A percentile compares a stretch with the other conserved stretches of the same genome.
Conservation (phyloP, 2,797 vertebrate species). For the Pseudochromis fuscus region DNA sequence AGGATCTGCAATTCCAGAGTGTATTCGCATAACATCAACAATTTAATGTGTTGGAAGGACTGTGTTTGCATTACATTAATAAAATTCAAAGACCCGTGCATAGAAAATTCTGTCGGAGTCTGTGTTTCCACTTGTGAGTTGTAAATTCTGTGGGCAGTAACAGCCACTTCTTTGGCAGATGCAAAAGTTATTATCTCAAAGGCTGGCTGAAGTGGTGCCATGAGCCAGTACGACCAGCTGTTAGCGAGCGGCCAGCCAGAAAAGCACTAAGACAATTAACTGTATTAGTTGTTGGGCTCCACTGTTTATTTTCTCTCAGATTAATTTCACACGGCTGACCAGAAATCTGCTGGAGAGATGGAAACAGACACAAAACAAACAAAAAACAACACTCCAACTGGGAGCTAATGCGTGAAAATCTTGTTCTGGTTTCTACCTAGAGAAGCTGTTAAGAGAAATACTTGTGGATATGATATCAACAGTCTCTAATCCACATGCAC, state of each 20-base stretch:
- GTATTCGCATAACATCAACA: constrained; percentile 99
- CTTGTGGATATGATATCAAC: constrained; percentile 53
- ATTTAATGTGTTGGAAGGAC: constrained; percentile 99
- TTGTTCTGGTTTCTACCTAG: constrained; percentile 38
- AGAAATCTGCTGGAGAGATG: constrained; percentile 71
- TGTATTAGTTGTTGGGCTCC: constrained; percentile 93
- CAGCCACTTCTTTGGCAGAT: constrained; percentile 93
- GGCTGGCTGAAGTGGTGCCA: constrained; percentile 94
- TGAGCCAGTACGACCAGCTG: constrained; percentile 98
- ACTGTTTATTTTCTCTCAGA: constrained; percentile 92
- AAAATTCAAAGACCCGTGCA: constrained; percentile 99
- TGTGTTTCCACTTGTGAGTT: constrained; percentile 98
- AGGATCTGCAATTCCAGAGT: constrained; percentile 99
- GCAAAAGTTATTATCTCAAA: constrained; percentile 99
- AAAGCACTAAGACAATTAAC: constrained; percentile 94
- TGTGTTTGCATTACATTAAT: constrained; percentile 99
- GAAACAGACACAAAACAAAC: constrained; percentile 64
- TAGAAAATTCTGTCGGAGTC: constrained; percentile 98
- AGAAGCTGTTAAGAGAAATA: constrained; percentile 55
- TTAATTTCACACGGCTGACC: constrained; percentile 90
- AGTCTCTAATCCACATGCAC: constrained; percentile 38
- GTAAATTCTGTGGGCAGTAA: constrained; percentile 98
- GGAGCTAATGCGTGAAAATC: constrained; percentile 57
- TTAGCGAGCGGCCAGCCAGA: constrained; percentile 92
- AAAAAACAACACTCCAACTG: constrained; percentile 58